phyloP scores from a whole-genome alignment of 2,113 vertebrate species.

The Lathamus discolor region DNA sequence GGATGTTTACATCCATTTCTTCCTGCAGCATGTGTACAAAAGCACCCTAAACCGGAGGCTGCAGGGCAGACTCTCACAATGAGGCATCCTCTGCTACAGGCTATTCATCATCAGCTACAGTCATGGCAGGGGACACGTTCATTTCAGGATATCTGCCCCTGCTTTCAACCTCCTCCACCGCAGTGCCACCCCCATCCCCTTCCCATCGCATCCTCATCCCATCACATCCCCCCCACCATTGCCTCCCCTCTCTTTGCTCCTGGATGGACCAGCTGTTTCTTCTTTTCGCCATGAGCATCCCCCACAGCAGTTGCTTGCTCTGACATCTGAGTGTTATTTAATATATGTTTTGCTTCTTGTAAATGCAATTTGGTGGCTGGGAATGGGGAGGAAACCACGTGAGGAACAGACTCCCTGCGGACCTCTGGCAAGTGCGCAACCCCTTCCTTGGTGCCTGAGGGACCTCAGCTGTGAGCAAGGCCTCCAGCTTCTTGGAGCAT shows the following conservation, averaged over 20 bases:
- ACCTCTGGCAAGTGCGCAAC: background rate
- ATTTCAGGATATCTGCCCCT: background rate
- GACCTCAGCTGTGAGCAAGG: background rate
- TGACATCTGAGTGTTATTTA: slow-evolving; percentile 3
- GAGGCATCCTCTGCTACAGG: fast-evolving
- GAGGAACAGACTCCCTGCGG: background rate
- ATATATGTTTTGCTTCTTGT: slow-evolving; percentile 34
- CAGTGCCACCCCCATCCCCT: background rate
- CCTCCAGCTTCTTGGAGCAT: background rate
- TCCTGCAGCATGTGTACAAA: background rate
- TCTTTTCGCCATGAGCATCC: background rate
- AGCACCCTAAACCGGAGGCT: background rate
- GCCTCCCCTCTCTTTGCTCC: background rate
- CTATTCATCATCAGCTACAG: background rate
- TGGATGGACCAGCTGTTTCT: background rate
- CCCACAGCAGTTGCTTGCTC: background rate
- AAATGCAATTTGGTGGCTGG: slow-evolving; percentile 26
- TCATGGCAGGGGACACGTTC: background rate
- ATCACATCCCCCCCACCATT: too few species aligned
- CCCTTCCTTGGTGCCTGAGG: background rate
- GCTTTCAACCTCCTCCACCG: background rate
- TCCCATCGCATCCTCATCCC: background rate
- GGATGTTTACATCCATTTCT: background rate
- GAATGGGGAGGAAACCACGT: background rate
- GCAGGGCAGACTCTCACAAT: fast-evolving